Percentiles rank a stretch among this genome's conserved stretches.
Evolutionary conservation across 2,797 vertebrate genomes (phyloP).

Genomic region (Hylomyscus alleni): DNA sequence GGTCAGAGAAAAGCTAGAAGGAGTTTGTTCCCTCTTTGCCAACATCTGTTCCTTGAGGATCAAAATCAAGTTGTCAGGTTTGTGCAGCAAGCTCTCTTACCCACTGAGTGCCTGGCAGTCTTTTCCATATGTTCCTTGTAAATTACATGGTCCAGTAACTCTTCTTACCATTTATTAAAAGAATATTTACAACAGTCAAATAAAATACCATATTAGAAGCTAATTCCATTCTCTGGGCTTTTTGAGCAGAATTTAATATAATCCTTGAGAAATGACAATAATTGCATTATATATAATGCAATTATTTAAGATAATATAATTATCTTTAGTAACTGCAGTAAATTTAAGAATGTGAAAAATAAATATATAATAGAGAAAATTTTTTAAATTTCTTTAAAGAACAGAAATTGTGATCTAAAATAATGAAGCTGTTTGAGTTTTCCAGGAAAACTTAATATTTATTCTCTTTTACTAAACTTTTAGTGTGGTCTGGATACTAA

Average conservation of each 20-base stretch:
- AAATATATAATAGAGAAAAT: neutral
- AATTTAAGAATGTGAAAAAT: neutral
- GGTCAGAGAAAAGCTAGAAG: neutral
- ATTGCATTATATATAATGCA: no score
- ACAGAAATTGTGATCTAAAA: slow-evolving; percentile 6
- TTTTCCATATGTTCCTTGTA: neutral
- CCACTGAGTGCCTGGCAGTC: neutral
- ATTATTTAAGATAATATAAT: slow-evolving; percentile 51
- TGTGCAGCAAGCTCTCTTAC: neutral
- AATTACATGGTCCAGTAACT: neutral
- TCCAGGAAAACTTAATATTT: neutral
- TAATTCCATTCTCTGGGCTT: neutral
- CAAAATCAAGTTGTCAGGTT: neutral
- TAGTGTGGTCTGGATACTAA: neutral
- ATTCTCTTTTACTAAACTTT: neutral
- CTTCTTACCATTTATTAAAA: neutral
- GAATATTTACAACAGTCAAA: slow-evolving; percentile 24
- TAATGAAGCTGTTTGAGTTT: neutral
- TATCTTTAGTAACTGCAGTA: slow-evolving; percentile 16
- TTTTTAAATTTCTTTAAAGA: neutral
- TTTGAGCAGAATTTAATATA: slow-evolving; percentile 41
- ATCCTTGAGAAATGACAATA: neutral
- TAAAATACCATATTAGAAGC: neutral
- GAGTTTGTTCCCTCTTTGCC: neutral
- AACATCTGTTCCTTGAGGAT: neutral